Percentiles rank a stretch among this genome's conserved stretches.
Conservation (phyloP, 2,797 vertebrate species). For the Sebastes umbrosus region DNA sequence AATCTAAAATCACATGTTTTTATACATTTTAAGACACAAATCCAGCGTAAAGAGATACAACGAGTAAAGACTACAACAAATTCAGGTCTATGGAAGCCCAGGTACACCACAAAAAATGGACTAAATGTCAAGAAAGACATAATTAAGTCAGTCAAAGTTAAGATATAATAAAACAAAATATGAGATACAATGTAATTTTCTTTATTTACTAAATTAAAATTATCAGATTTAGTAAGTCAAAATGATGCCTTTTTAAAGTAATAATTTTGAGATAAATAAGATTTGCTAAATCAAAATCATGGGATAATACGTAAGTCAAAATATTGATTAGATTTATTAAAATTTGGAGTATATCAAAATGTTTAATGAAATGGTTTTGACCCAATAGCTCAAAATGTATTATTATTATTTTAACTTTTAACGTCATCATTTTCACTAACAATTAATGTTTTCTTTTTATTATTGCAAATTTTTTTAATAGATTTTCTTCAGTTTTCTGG, state of each 20-base stretch:
- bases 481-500: not conserved
- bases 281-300: too few relatives aligned
- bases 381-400: not conserved
- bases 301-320: too few relatives aligned
- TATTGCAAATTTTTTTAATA: not conserved
- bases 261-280: too few relatives aligned
- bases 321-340: too few relatives aligned
- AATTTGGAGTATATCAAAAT: too few relatives aligned
- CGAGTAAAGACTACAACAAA: not conserved
- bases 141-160: not conserved
- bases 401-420: not conserved
- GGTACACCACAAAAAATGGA: not conserved
- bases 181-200: not conserved
- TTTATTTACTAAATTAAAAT: not conserved
- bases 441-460: not conserved
- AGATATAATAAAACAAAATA: not conserved
- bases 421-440: not conserved
- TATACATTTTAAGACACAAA: not conserved
- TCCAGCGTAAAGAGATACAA: not conserved
- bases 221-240: not conserved
- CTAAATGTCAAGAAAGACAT: not conserved
- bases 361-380: not conserved
- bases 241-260: not conserved
- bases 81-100: not conserved
- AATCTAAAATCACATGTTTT: not conserved